Evolutionary conservation across 2,888 invertebrate species (phyloP).

Genomic region (Chloroclystis v-ata): DNA sequence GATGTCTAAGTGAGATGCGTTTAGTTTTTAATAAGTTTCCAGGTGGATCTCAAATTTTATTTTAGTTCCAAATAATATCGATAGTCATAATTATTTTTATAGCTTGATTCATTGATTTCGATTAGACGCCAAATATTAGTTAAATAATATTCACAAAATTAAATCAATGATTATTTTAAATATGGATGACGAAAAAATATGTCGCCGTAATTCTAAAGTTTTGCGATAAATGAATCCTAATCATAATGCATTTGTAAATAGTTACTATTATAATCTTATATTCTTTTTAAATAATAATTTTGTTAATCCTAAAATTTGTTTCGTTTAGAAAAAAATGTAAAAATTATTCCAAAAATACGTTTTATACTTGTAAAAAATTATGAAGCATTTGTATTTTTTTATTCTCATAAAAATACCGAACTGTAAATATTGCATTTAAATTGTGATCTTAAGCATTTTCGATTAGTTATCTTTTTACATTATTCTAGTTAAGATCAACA

Average conservation of each 20-base stretch:
- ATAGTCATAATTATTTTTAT: slow-evolving; percentile 61
- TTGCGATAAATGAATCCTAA: slow-evolving; percentile 36
- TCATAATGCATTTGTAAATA: slow-evolving; percentile 47
- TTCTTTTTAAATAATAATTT: slow-evolving; percentile 40
- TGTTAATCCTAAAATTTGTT: slow-evolving; percentile 47
- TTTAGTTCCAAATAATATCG: slow-evolving; percentile 71
- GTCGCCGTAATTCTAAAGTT: slow-evolving; percentile 30
- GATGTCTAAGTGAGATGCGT: slow-evolving; percentile 14
- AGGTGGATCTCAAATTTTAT: slow-evolving; percentile 69
- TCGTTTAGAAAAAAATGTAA: slow-evolving; percentile 50
- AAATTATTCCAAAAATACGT: slow-evolving; percentile 35
- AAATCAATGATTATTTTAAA: slow-evolving; percentile 14
- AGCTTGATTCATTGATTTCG: slow-evolving; percentile 46
- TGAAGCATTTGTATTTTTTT: slow-evolving; percentile 37
- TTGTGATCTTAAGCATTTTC: slow-evolving; percentile 62
- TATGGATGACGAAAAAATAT: slow-evolving; percentile 23
- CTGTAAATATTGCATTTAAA: slow-evolving; percentile 75
- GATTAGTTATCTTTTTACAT: slow-evolving; percentile 34
- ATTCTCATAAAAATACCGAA: slow-evolving; percentile 30
- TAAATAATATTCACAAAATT: slow-evolving; percentile 50
- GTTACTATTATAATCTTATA: slow-evolving; percentile 35
- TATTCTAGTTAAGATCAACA: slow-evolving; percentile 55
- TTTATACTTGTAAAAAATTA: slow-evolving; percentile 47
- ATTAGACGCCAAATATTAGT: slow-evolving; percentile 74
- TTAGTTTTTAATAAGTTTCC: slow-evolving; percentile 42